Conservation (phyloP, 2,888 invertebrate genomes). For the Galeopsomyia nigrocyanea region DNA sequence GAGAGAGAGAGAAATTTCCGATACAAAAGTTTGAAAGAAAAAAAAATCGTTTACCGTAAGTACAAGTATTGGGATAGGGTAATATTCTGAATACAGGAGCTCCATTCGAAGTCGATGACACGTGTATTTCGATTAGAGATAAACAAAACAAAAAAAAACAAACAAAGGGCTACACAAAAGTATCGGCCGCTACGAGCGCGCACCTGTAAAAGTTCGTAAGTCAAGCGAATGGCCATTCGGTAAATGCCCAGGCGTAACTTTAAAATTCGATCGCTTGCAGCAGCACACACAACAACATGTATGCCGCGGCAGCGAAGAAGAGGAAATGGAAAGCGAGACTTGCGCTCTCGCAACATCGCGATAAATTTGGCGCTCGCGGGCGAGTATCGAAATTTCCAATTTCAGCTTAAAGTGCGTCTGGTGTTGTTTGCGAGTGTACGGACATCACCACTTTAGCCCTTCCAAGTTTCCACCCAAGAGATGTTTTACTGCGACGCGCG, state of each 20-base stretch:
- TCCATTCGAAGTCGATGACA: neutral
- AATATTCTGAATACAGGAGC: too few species aligned
- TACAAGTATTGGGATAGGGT: neutral
- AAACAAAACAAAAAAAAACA: neutral
- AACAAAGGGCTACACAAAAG: neutral
- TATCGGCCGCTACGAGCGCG: neutral
- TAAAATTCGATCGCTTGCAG: constrained; percentile 16
- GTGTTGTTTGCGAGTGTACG: neutral
- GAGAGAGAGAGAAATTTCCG: neutral
- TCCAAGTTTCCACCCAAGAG: neutral
- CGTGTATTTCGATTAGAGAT: neutral
- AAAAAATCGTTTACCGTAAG: neutral
- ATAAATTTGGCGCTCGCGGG: constrained; percentile 23
- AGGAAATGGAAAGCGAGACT: constrained; percentile 27
- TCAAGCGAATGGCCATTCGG: constrained; percentile 13
- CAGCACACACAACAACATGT: neutral
- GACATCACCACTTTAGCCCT: neutral
- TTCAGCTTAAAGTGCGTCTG: constrained; percentile 27
- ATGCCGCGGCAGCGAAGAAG: too few species aligned
- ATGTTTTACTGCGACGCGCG: constrained; percentile 2
- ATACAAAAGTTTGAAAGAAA: neutral
- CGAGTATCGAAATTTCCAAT: constrained; percentile 31
- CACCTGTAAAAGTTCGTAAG: constrained; percentile 5
- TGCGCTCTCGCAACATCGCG: neutral
- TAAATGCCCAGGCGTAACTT: constrained; percentile 23